Evolutionary conservation across 2,113 vertebrate genomes (phyloP), one percentile per base, ranked within the genome.

Genomic region (Monarcha castaneiventris): DNA sequence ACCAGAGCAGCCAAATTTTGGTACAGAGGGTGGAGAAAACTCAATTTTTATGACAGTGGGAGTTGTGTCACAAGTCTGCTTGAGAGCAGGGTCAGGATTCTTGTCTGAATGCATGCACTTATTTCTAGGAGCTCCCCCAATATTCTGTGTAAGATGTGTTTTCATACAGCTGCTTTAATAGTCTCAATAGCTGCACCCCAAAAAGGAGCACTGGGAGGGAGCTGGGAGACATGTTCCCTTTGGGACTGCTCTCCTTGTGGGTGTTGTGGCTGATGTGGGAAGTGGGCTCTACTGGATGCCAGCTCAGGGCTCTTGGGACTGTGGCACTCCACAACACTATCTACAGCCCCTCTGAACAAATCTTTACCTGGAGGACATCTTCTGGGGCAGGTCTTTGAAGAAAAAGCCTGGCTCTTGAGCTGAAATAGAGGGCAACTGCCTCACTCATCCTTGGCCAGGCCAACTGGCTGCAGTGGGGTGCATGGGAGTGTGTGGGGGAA

Each of bases 71-170:
- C 1, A 0, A 75, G 7, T 39, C 35, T 55, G 9, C 20, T 37
- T 30, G 39, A 29, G 29, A 84, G 23, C 44, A 20, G 30, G 14
- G 14, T 39, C 49, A 35, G 35, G 25, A 14, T 54, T 80, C 25
- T 69, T 78, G 8, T 63, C 41, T 16, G 17, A 78, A n/a, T 2
- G 0, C 13, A 9, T 55, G 20, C 19, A 35, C 9, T 63, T 59
- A 30, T 4, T 26, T 84, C 0, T 0, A 46, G 37, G 33, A 79
- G 7, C 63, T 63, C 21, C 8, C 20, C 6, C 4, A 13, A 1
- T 39, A 9, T 23, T 87, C 11, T 30, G 30, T 46, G 15, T 56
- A 11, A 82, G 39, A 33, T 41, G 8, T 22, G 14, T 19, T 84
- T 87, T 81, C 3, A 37, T 72, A 59, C 17, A 39, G 1, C 20